Conservation (phyloP, 1,140 invertebrate species). For the Drosophila ambigua region DNA sequence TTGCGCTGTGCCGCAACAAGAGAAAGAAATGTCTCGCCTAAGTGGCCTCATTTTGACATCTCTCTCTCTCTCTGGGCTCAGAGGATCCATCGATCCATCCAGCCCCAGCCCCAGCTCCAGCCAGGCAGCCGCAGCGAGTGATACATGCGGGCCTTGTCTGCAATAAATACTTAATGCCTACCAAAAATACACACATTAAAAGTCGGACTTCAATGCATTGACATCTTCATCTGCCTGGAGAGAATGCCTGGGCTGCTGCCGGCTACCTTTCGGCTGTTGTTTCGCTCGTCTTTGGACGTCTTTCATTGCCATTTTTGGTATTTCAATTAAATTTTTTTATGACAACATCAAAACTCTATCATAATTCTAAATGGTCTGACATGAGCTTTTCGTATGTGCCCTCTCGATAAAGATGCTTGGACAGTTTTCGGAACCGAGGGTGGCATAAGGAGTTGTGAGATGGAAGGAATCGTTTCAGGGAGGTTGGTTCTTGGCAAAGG, state of each 20-base stretch:
- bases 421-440: constrained; percentile 46
- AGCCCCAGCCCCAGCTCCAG: constrained; percentile 1
- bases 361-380: constrained; percentile 79
- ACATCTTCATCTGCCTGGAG: constrained; percentile 68
- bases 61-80: constrained; percentile 44
- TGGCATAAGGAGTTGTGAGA: background rate
- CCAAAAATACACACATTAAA: constrained; percentile 82
- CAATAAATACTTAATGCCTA: constrained; percentile 82
- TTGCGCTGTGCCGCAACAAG: constrained; percentile 27
- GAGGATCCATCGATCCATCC: constrained; percentile 21
- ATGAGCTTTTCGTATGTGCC: constrained; percentile 60
- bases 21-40: constrained; percentile 67
- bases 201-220: constrained; percentile 70
- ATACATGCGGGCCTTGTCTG: constrained; percentile 76
- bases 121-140: constrained; percentile 45
- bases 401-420: constrained; percentile 27
- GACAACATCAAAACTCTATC: constrained; percentile 83
- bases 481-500: background rate
- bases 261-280: background rate
- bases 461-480: background rate
- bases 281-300: constrained; percentile 32
- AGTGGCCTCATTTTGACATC: constrained; percentile 79
- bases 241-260: constrained; percentile 1
- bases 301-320: constrained; percentile 81
- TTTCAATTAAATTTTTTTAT: constrained; percentile 83